Conservation (phyloP, 2,113 vertebrate genomes). For the Silurus asotus region DNA sequence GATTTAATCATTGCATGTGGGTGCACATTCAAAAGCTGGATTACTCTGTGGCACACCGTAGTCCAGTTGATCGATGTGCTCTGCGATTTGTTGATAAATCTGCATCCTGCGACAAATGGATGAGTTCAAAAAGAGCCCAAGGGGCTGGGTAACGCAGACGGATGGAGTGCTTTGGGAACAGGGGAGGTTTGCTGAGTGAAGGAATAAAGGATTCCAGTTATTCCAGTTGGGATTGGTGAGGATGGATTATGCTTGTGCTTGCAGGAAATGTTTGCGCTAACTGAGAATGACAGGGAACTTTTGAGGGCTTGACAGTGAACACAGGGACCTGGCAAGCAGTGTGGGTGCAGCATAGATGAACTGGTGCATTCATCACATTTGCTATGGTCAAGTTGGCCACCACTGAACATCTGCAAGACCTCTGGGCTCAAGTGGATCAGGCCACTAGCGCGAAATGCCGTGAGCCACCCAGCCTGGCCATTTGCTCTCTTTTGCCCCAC, state of each 20-base stretch:
- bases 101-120: constrained; percentile 69
- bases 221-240: constrained; percentile 54
- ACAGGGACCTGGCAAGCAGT: constrained; percentile 59
- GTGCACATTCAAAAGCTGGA: constrained; percentile 55
- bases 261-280: constrained; percentile 69
- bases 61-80: constrained; percentile 63
- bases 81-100: constrained; percentile 70
- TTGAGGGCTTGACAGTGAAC: constrained; percentile 65
- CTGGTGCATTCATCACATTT: constrained; percentile 65
- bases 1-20: constrained; percentile 57
- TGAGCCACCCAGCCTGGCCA: constrained; percentile 58
- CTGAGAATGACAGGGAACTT: constrained; percentile 69
- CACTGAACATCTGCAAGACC: constrained; percentile 68
- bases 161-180: constrained; percentile 56
- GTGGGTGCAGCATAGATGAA: constrained; percentile 50
- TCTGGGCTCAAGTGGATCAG: constrained; percentile 65
- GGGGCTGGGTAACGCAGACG: constrained; percentile 65
- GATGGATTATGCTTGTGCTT: constrained; percentile 59
- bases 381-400: constrained; percentile 58
- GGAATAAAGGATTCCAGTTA: constrained; percentile 51
- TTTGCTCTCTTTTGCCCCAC: constrained; percentile 66
- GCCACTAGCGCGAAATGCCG: constrained; percentile 62
- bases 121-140: constrained; percentile 66
- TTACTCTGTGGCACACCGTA: constrained; percentile 55
- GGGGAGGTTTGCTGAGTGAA: constrained; percentile 54